A percentile compares a stretch with the other conserved stretches of the same genome.
Conservation (phyloP, 2,797 vertebrate genomes). For the Microcaecilia unicolor region DNA sequence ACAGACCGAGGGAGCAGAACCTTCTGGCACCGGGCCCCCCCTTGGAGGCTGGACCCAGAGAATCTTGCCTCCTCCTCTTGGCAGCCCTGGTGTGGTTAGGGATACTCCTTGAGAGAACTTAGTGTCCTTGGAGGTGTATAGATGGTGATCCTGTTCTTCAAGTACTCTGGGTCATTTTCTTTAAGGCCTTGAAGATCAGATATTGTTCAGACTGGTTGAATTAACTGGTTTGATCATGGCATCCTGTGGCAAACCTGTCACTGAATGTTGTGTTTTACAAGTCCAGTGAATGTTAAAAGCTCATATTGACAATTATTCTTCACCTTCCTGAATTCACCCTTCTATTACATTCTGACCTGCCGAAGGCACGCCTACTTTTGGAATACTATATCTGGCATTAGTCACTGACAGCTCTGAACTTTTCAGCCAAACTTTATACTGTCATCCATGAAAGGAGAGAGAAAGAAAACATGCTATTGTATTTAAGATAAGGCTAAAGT, state of each 20-base stretch:
- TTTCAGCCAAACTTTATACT: slow-evolving; percentile 70
- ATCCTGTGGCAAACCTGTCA: fast-evolving
- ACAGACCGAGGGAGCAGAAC: too few species aligned
- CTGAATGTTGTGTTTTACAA: fast-evolving
- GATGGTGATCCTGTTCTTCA: too few species aligned
- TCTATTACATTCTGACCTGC: slow-evolving; percentile 25
- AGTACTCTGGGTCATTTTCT: too few species aligned
- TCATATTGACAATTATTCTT: slow-evolving; percentile 25
- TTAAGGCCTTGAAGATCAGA: too few species aligned
- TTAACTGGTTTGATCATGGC: neutral
- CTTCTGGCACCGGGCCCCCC: too few species aligned
- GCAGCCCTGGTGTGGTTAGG: too few species aligned
- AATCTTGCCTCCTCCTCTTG: too few species aligned
- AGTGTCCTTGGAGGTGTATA: too few species aligned
- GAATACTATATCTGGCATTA: slow-evolving; percentile 61
- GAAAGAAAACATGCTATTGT: slow-evolving; percentile 32
- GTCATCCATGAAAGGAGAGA: slow-evolving; percentile 44
- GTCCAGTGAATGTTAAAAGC: slow-evolving; percentile 9
- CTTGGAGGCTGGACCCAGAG: too few species aligned
- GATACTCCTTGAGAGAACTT: too few species aligned
- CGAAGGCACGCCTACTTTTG: slow-evolving; percentile 33
- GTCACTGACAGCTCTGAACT: slow-evolving; percentile 92
- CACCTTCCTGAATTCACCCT: slow-evolving; percentile 24
- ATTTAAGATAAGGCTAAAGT: slow-evolving; percentile 23
- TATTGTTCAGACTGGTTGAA: too few species aligned